phyloP scores from a whole-genome alignment of 2,888 invertebrate genomes.

The Hedychridium roseum region DNA sequence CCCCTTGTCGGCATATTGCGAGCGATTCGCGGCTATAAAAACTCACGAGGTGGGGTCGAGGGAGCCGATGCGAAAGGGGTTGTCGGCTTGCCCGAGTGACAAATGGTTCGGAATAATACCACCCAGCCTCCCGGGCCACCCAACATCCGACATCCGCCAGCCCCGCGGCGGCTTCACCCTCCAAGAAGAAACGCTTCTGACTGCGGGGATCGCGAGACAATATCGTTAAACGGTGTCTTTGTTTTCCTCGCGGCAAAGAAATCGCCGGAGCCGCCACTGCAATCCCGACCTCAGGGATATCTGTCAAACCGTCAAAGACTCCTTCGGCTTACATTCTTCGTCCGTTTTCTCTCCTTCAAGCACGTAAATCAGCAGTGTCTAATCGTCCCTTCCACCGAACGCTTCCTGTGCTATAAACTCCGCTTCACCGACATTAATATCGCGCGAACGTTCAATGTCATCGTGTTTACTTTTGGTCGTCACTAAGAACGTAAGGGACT shows the following conservation, averaged over 20 bases:
- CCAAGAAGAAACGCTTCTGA: conserved; percentile 30
- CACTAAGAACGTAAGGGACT: no score
- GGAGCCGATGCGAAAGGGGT: conserved; percentile 55
- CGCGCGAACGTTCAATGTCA: no score
- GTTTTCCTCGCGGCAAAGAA: conserved; percentile 45
- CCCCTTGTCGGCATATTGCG: conserved; percentile 63
- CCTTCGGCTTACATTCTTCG: no score
- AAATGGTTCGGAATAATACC: conserved; percentile 64
- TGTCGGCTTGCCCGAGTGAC: conserved; percentile 57
- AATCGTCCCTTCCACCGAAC: no score
- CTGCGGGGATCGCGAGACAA: conserved; percentile 41
- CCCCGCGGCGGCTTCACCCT: conserved; percentile 35
- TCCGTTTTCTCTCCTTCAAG: no score
- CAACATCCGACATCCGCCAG: conserved; percentile 38
- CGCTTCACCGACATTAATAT: no score
- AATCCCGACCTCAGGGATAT: no score
- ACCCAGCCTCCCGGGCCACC: conserved; percentile 50
- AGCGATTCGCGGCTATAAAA: conserved; percentile 63
- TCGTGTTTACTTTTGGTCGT: no score
- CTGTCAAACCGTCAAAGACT: no score
- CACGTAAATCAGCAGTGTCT: no score
- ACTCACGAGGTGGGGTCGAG: conserved; percentile 34
- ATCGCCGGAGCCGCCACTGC: no score
- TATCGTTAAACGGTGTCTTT: conserved; percentile 56
- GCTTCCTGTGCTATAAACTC: no score